A percentile compares a stretch with the other conserved stretches of the same genome.
phyloP scores from a whole-genome alignment of 2,113 vertebrate species.

The Phrynosoma platyrhinos region DNA sequence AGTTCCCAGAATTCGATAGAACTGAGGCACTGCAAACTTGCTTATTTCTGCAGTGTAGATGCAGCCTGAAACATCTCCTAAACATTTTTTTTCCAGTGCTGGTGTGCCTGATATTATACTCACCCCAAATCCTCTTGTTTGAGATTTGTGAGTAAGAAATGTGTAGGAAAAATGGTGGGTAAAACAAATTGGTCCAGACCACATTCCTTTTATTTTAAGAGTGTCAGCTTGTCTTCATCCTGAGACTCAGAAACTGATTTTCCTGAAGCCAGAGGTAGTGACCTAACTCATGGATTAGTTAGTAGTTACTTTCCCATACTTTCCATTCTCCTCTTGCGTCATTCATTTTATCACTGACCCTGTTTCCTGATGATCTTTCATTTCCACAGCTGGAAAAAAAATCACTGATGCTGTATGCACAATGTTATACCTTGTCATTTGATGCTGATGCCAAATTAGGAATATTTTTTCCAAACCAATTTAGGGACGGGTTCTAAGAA shows the following conservation, averaged over 20 bases:
- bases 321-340: neutral
- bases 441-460: neutral
- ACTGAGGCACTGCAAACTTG: too few relatives aligned
- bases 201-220: neutral
- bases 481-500: neutral
- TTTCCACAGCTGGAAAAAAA: neutral
- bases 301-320: neutral
- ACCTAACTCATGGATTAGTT: neutral
- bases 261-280: neutral
- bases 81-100: too few relatives aligned
- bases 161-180: neutral
- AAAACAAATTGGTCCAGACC: neutral
- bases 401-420: neutral
- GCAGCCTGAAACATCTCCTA: neutral
- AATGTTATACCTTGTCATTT: neutral
- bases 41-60: too few relatives aligned
- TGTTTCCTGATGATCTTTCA: neutral
- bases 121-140: neutral
- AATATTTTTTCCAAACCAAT: neutral
- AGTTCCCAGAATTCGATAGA: too few relatives aligned
- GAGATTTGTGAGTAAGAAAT: neutral
- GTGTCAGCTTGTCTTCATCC: neutral
- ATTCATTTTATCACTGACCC: too few relatives aligned
- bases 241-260: neutral
- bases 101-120: neutral